Evolutionary conservation across 2,113 vertebrate species (phyloP).

Genomic region (Corythornis madagascariensis): DNA sequence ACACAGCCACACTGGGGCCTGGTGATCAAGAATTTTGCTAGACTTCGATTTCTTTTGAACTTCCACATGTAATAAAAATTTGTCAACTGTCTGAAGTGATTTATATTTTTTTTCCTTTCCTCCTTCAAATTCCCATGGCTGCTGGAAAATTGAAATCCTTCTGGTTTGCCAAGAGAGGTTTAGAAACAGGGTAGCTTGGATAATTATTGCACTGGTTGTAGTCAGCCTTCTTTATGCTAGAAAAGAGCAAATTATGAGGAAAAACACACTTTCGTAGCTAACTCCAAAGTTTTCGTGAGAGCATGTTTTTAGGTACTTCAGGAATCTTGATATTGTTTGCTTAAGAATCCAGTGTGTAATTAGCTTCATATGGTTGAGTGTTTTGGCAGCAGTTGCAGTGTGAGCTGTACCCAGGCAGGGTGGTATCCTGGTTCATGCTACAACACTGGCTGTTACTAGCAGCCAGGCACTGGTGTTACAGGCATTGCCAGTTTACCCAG

Average conservation of each 20-base stretch:
- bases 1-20: background rate
- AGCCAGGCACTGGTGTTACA: background rate
- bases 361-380: background rate
- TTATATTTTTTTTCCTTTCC: background rate
- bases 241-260: background rate
- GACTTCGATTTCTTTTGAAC: background rate
- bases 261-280: background rate
- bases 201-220: background rate
- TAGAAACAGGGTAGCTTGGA: background rate
- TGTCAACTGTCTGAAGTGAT: background rate
- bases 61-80: background rate
- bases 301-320: background rate
- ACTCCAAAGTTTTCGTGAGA: background rate
- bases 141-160: slow-evolving; percentile 26
- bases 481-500: background rate
- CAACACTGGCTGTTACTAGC: background rate
- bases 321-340: background rate
- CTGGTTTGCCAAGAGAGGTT: background rate
- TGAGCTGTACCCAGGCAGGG: background rate
- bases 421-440: rapidly evolving
- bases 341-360: background rate
- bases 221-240: background rate
- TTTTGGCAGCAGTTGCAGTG: background rate
- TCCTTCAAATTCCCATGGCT: background rate
- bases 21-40: background rate